These are phyloP conservation scores for Sepioteuthis lessoniana DNA, from an alignment of 2,888 invertebrate species.

Conservation along the genomic window DNA sequence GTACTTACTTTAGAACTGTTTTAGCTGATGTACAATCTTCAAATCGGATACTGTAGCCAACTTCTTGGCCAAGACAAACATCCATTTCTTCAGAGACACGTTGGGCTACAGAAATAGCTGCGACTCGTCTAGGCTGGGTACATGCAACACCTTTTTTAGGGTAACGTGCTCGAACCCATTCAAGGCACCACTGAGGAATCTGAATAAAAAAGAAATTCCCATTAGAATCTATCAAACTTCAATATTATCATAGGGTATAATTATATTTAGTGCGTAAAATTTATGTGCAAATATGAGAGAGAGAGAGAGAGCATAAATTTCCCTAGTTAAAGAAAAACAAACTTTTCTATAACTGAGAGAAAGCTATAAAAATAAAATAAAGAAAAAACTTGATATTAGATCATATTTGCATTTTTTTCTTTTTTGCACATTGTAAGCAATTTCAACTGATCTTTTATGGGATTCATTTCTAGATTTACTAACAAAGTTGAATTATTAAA, in stretches of 20 bases:
- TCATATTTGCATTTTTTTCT: too few relatives aligned
- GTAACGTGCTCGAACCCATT: slow-evolving; percentile 73
- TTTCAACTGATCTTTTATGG: too few relatives aligned
- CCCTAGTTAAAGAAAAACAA: too few relatives aligned
- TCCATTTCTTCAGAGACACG: slow-evolving; percentile 99
- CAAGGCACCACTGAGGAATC: slow-evolving; percentile 91
- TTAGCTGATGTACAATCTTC: slow-evolving; percentile 97
- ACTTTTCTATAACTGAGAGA: too few relatives aligned
- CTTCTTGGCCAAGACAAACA: slow-evolving; percentile 90
- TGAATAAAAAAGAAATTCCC: slow-evolving; percentile 60
- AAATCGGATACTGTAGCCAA: slow-evolving; percentile 97
- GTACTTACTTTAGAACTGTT: slow-evolving; percentile 89
- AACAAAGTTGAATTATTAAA: too few relatives aligned
- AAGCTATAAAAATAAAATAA: too few relatives aligned
- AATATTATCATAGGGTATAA: not conserved
- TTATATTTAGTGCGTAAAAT: too few relatives aligned
- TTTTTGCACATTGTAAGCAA: too few relatives aligned
- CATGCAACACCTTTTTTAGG: slow-evolving; percentile 89
- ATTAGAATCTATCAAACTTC: not conserved
- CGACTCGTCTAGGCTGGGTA: slow-evolving; percentile 96
- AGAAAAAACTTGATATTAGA: too few relatives aligned
- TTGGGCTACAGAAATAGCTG: slow-evolving; percentile 99
- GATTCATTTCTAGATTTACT: too few relatives aligned
- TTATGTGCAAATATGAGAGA: too few relatives aligned
- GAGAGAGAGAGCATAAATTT: too few relatives aligned